phyloP scores from a whole-genome alignment of 2,797 vertebrate genomes.

The Galagoides demidoff region DNA sequence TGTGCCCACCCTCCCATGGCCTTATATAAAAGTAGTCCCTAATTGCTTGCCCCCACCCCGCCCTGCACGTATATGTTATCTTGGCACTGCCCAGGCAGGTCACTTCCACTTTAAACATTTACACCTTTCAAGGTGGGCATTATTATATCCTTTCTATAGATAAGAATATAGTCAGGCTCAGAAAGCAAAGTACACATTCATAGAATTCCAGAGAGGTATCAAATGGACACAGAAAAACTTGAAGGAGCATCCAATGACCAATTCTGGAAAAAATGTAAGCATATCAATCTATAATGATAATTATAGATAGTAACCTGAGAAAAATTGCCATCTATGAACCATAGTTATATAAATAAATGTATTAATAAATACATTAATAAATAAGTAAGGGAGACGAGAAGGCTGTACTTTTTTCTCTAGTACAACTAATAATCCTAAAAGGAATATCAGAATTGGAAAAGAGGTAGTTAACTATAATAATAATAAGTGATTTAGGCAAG shows the following conservation, averaged over 20 bases:
- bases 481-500: slow-evolving; percentile 1
- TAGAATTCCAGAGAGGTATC: background rate
- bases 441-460: background rate
- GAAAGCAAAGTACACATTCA: background rate
- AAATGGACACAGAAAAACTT: background rate
- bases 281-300: background rate
- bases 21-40: no score
- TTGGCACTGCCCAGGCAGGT: no score
- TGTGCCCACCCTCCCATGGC: no score
- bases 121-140: background rate
- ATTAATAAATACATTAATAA: background rate
- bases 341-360: background rate
- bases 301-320: background rate
- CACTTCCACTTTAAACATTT: no score
- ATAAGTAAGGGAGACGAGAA: background rate
- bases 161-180: background rate
- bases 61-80: no score
- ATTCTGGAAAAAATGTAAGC: background rate
- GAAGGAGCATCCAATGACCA: background rate
- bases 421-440: slow-evolving; percentile 13
- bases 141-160: background rate
- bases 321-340: slow-evolving; percentile 10
- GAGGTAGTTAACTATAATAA: background rate
- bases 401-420: background rate
- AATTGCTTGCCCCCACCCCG: no score